A percentile compares a stretch with the other conserved stretches of the same genome.
These are phyloP conservation scores for Orthosia incerta DNA, from an alignment of 2,888 invertebrate species.

Conservation along the genomic window DNA sequence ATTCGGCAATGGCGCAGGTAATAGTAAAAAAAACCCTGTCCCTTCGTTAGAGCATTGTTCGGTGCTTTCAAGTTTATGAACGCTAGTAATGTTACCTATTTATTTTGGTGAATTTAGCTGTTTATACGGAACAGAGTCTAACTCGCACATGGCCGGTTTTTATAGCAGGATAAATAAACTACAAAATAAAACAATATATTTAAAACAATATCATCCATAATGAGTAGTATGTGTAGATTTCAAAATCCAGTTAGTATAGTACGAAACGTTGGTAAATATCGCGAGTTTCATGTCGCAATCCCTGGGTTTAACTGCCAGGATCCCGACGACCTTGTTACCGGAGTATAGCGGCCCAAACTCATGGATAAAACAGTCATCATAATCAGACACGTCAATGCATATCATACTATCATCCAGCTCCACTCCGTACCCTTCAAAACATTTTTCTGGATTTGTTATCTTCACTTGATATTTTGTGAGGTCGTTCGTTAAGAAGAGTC, in stretches of 20 bases:
- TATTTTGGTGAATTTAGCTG: too few species aligned
- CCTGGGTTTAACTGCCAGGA: slow-evolving; percentile 77
- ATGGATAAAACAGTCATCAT: slow-evolving; percentile 83
- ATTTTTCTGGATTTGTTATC: slow-evolving; percentile 66
- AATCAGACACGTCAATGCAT: slow-evolving; percentile 78
- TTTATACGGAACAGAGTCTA: too few species aligned
- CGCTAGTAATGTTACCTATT: too few species aligned
- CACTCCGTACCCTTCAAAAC: slow-evolving; percentile 79
- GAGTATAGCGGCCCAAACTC: slow-evolving; percentile 84
- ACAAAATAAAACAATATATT: slow-evolving; percentile 37
- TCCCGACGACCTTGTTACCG: slow-evolving; percentile 79
- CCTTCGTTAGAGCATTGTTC: too few species aligned
- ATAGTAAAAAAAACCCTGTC: too few species aligned
- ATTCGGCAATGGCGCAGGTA: too few species aligned
- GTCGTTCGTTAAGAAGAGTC: slow-evolving; percentile 82
- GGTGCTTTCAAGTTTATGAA: too few species aligned
- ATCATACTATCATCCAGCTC: slow-evolving; percentile 77
- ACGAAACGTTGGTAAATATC: slow-evolving; percentile 75
- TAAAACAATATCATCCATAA: slow-evolving; percentile 62
- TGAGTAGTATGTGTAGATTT: slow-evolving; percentile 64
- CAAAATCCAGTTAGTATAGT: slow-evolving; percentile 71
- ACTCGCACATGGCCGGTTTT: too few species aligned
- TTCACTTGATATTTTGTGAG: slow-evolving; percentile 74
- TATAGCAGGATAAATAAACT: too few species aligned
- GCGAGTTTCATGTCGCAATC: slow-evolving; percentile 78